Evolutionary conservation across 1,140 invertebrate genomes (phyloP).

Genomic region (Brachionus rubens): DNA sequence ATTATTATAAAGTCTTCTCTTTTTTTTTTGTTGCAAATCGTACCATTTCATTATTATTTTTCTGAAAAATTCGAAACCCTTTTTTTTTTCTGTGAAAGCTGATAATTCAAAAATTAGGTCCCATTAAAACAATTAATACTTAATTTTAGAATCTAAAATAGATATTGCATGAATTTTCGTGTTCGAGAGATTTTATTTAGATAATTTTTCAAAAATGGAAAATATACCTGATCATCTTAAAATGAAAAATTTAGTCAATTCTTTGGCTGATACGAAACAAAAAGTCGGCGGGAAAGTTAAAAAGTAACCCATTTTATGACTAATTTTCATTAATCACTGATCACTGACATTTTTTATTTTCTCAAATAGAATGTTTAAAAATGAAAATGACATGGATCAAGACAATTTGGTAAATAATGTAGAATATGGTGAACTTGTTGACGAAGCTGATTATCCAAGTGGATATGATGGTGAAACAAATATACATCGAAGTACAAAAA

Average conservation of each 20-base stretch:
- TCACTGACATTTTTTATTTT: neutral
- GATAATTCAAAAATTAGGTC: too few species aligned
- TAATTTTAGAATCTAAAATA: too few species aligned
- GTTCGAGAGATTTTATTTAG: neutral
- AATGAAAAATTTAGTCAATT: slow-evolving; percentile 42
- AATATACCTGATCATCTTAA: slow-evolving; percentile 26
- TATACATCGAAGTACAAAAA: neutral
- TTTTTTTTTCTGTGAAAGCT: too few species aligned
- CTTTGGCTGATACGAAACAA: slow-evolving; percentile 32
- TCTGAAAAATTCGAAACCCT: too few species aligned
- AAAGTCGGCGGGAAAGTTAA: slow-evolving; percentile 39
- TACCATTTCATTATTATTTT: too few species aligned
- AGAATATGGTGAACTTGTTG: slow-evolving; percentile 43
- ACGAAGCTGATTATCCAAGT: slow-evolving; percentile 37
- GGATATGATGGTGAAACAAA: slow-evolving; percentile 13
- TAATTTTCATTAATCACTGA: too few species aligned
- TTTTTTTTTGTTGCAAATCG: too few species aligned
- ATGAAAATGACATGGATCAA: slow-evolving; percentile 12
- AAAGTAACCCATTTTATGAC: neutral
- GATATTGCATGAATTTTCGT: neutral
- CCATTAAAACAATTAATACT: too few species aligned
- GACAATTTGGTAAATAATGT: slow-evolving; percentile 38
- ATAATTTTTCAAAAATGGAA: slow-evolving; percentile 43
- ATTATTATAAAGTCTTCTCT: too few species aligned
- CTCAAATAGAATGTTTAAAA: neutral